These are phyloP conservation scores for Apomyelois bistriatella DNA, from an alignment of 2,888 invertebrate genomes.

Conservation along the genomic window DNA sequence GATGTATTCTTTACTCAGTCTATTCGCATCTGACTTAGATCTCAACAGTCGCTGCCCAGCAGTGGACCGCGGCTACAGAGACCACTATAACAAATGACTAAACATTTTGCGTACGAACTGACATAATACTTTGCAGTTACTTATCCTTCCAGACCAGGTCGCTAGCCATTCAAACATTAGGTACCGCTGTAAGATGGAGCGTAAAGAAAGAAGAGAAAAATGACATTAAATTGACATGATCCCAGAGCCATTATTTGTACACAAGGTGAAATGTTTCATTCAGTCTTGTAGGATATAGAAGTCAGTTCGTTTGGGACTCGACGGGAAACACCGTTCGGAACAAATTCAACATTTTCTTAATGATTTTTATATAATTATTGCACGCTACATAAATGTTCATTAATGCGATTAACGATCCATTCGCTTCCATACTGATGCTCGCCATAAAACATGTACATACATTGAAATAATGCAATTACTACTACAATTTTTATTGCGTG, in stretches of 20 bases:
- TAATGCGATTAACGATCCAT: slow-evolving; percentile 33
- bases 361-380: slow-evolving; percentile 72
- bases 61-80: slow-evolving; percentile 21
- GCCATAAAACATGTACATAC: slow-evolving; percentile 38
- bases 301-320: slow-evolving; percentile 57
- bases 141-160: slow-evolving; percentile 16
- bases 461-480: slow-evolving; percentile 36
- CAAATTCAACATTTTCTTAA: slow-evolving; percentile 58
- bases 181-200: slow-evolving; percentile 7
- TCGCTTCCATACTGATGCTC: slow-evolving; percentile 27
- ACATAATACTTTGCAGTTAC: slow-evolving; percentile 26
- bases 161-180: slow-evolving; percentile 16
- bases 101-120: slow-evolving; percentile 14
- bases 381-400: slow-evolving; percentile 61
- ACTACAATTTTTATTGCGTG: slow-evolving; percentile 48
- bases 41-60: slow-evolving; percentile 29
- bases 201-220: slow-evolving; percentile 36
- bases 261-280: slow-evolving; percentile 66
- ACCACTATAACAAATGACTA: slow-evolving; percentile 23
- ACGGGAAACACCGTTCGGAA: slow-evolving; percentile 57
- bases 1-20: slow-evolving; percentile 43
- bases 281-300: slow-evolving; percentile 67
- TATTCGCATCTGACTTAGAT: slow-evolving; percentile 48
- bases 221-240: slow-evolving; percentile 65
- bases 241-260: slow-evolving; percentile 51